A percentile compares a stretch with the other conserved stretches of the same genome.
phyloP scores from a whole-genome alignment of 2,113 vertebrate species.

The Motacilla alba region DNA sequence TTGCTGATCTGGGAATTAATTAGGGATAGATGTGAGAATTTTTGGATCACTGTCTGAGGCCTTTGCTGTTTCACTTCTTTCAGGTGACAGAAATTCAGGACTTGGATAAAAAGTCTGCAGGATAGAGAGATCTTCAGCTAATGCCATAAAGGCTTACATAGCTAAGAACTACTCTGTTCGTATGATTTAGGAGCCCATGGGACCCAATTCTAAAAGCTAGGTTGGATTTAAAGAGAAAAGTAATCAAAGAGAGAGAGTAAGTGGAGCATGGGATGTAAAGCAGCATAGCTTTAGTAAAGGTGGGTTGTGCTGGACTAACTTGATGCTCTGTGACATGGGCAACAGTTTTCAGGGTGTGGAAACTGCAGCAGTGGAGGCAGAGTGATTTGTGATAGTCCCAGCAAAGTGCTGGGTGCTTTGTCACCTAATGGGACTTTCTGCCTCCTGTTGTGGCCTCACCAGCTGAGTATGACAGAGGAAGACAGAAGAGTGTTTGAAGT shows the following conservation, averaged over 20 bases:
- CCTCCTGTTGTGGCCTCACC: neutral
- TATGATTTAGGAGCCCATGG: neutral
- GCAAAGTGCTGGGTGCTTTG: neutral
- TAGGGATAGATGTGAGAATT: neutral
- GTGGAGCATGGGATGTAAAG: neutral
- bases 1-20: neutral
- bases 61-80: neutral
- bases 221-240: neutral
- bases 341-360: neutral
- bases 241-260: neutral
- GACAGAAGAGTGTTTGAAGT: neutral
- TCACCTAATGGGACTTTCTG: neutral
- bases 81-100: neutral
- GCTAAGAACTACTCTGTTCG: neutral
- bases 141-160: neutral
- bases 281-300: neutral
- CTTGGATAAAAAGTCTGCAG: neutral
- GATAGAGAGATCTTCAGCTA: neutral
- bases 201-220: neutral
- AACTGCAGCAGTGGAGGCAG: neutral
- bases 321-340: fast-evolving
- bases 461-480: neutral
- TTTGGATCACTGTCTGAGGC: neutral
- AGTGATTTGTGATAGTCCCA: neutral
- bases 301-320: neutral